Percentiles rank a stretch among this genome's conserved stretches.
phyloP scores from a whole-genome alignment of 2,888 invertebrate species.

The Liodrosophila aerea region DNA sequence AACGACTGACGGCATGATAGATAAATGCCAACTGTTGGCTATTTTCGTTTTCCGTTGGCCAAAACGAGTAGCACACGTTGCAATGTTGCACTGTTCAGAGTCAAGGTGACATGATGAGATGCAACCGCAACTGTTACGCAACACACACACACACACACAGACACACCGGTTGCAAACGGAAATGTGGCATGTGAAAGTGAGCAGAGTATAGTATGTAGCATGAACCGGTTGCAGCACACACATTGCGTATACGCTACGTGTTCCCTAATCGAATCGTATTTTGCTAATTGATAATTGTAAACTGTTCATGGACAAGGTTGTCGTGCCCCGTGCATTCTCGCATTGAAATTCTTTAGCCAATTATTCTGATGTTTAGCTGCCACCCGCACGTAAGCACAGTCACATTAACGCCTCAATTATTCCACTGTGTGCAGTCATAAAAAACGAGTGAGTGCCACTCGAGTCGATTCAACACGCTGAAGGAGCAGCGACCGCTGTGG shows the following conservation, averaged over 20 bases:
- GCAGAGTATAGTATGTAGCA: constrained; percentile 13
- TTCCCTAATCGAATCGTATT: neutral
- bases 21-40: constrained; percentile 27
- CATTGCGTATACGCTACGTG: constrained; percentile 57
- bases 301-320: constrained; percentile 64
- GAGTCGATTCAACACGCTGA: constrained; percentile 2
- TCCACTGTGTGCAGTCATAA: constrained; percentile 49
- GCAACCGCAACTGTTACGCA: constrained; percentile 59
- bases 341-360: constrained; percentile 56
- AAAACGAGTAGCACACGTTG: constrained; percentile 25
- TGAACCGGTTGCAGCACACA: constrained; percentile 45
- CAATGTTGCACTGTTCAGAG: constrained; percentile 57
- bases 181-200: constrained; percentile 70
- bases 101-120: constrained; percentile 63
- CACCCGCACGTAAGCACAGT: constrained; percentile 57
- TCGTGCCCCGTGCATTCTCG: constrained; percentile 12
- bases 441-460: constrained; percentile 22
- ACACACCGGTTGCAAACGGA: constrained; percentile 45
- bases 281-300: constrained; percentile 3
- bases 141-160: constrained; percentile 8
- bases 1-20: constrained; percentile 27
- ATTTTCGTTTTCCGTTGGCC: constrained; percentile 39
- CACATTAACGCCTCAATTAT: constrained; percentile 58
- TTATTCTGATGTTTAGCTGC: constrained; percentile 49
- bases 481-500: constrained; percentile 41